These are phyloP conservation scores for Chromobotia macracanthus DNA, from an alignment of 2,797 vertebrate species.

Conservation along the genomic window DNA sequence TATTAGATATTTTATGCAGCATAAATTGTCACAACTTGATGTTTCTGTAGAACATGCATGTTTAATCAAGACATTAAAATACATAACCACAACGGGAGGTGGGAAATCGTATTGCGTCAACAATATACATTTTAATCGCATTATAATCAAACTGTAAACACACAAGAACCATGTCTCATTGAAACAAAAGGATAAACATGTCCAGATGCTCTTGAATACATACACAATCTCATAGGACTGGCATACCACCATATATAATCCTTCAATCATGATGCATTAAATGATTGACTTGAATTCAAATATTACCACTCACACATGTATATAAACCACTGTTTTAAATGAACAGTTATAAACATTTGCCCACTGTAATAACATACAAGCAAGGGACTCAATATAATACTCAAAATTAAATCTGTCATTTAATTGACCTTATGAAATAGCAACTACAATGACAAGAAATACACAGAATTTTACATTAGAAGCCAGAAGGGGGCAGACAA, in stretches of 20 bases:
- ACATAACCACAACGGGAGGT: background rate
- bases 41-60: background rate
- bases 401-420: background rate
- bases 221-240: background rate
- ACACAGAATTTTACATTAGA: background rate
- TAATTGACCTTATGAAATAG: background rate
- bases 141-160: background rate
- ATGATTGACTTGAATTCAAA: background rate
- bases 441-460: background rate
- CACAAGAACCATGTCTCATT: background rate
- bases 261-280: background rate
- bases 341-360: background rate
- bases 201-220: background rate
- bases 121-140: slow-evolving; percentile 15
- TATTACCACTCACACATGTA: background rate
- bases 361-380: background rate
- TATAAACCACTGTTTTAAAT: background rate
- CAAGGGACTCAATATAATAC: background rate
- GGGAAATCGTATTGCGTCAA: background rate
- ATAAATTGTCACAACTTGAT: background rate
- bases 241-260: background rate
- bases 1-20: background rate
- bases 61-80: slow-evolving; percentile 4
- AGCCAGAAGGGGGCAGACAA: slow-evolving; percentile 24
- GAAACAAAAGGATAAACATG: background rate